Base-by-base conservation (phyloP, 2,797 vertebrate species). In the Pogoniulus pusillus region DNA sequence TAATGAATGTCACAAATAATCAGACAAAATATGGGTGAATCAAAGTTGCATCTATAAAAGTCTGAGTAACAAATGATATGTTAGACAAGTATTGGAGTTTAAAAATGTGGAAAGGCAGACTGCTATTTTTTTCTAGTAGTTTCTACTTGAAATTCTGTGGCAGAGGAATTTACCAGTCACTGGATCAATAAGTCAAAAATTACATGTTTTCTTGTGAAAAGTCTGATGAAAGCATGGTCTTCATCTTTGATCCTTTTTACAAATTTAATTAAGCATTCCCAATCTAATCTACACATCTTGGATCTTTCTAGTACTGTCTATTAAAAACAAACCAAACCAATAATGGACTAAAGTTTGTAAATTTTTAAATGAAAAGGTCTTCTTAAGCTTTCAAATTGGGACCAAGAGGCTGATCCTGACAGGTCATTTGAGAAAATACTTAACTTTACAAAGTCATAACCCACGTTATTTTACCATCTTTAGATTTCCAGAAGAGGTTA, bases 1-100 rank as follows among this genome's bases (percentile, higher is more conserved):
- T 90, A 95, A 92, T 92, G 65, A 88, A 65, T 94, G 90, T 94
- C 91, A 93, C 75, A 95, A 95, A 87, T 73, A 92, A 93, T 88
- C 83, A 93, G 32, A 51, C 47, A 86, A 92, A 95, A 93, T 80
- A 90, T 55, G n/a, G 59, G 34, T 93, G 77, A 92, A 93, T 84
- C 22, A 89, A 54, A 80, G 39, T 18, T 71, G 43, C 69, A 76
- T 79, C 69, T 85, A 51, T 94, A 77, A 91, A 88, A 92, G 24
- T 35, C 78, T 85, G 85, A 90, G 86, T 71, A 90, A 90, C 22
- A 87, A 93, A 92, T 55, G 15, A 59, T 55, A 69, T 78, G 12
- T 69, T 85, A 59, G 58, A 79, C 32, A 82, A 77, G 30, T 34
- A 53, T 5, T 63, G 34, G 45, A 86, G 64, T 76, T 92, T 62